Conservation (phyloP, 1,140 invertebrate species). For the Elysia chlorotica region DNA sequence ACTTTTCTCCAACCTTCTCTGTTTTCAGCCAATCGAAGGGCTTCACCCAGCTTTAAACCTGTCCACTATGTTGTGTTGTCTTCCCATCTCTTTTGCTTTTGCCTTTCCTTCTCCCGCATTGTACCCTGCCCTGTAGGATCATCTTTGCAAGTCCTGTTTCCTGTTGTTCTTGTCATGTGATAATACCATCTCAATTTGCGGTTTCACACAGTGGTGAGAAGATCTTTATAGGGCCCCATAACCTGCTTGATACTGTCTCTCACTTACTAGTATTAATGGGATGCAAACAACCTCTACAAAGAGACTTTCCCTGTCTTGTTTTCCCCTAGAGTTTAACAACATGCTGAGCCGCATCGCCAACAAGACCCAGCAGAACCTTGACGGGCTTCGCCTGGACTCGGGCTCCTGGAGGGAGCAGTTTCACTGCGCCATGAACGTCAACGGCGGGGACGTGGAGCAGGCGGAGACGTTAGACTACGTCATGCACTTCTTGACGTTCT, state of each 20-base stretch:
- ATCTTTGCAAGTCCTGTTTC: not conserved
- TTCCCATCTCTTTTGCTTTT: not conserved
- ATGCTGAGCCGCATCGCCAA: conserved; percentile 67
- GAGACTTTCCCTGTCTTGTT: not conserved
- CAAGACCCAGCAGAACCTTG: conserved; percentile 69
- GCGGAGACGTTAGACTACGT: conserved; percentile 67
- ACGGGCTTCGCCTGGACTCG: conserved; percentile 67
- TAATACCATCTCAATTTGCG: not conserved
- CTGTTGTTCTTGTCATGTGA: not conserved
- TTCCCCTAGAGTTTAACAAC: conserved; percentile 67
- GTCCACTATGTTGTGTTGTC: not conserved
- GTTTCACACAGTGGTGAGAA: not conserved
- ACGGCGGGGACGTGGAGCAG: conserved; percentile 70
- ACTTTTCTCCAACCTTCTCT: not conserved
- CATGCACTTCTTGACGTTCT: conserved; percentile 62
- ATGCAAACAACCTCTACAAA: too few species aligned
- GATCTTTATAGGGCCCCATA: not conserved
- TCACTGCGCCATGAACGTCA: conserved; percentile 70
- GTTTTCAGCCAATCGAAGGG: not conserved
- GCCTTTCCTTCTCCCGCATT: not conserved
- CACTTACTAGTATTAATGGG: too few species aligned
- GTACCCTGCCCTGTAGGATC: not conserved
- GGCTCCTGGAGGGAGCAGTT: conserved; percentile 70
- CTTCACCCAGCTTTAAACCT: not conserved
- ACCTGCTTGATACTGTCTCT: too few species aligned